Evolutionary conservation across 2,797 vertebrate genomes (phyloP).

Genomic region (Phrynocephalus vlangalii): DNA sequence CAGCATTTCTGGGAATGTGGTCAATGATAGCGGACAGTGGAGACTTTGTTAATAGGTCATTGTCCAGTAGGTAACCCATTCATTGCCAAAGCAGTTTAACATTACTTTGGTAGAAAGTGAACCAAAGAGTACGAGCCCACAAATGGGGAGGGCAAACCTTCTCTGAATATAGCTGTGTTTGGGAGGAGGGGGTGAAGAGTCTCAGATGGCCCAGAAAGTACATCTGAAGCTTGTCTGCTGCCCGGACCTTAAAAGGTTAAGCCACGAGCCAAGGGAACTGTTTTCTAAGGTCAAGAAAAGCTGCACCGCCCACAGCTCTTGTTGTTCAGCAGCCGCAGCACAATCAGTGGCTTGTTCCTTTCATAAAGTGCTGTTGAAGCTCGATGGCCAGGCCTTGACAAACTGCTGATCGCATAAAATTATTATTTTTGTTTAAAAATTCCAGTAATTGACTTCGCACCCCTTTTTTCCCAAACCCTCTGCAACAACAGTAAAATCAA

Average conservation of each 20-base stretch:
- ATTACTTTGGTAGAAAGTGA: constrained; percentile 18
- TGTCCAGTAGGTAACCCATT: constrained; percentile 58
- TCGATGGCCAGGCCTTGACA: constrained; percentile 79
- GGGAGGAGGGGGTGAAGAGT: background rate
- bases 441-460: constrained; percentile 86
- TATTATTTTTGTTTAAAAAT: constrained; percentile 89
- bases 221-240: constrained; percentile 13
- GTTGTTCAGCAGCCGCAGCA: constrained; percentile 66
- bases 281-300: constrained; percentile 72
- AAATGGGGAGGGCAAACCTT: background rate
- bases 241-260: constrained; percentile 69
- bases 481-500: constrained; percentile 85
- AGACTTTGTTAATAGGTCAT: constrained; percentile 63
- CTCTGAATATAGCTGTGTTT: background rate
- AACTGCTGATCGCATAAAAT: constrained; percentile 86
- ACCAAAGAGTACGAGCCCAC: background rate
- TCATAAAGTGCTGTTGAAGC: constrained; percentile 75
- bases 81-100: constrained; percentile 26
- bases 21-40: constrained; percentile 71
- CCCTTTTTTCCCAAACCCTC: constrained; percentile 81
- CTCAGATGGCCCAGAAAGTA: background rate
- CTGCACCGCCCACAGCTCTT: constrained; percentile 75
- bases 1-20: constrained; percentile 67
- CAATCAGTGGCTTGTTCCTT: constrained; percentile 82
- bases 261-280: constrained; percentile 49